phyloP scores from a whole-genome alignment of 2,888 invertebrate genomes.

The Neocrepidodera transversa region DNA sequence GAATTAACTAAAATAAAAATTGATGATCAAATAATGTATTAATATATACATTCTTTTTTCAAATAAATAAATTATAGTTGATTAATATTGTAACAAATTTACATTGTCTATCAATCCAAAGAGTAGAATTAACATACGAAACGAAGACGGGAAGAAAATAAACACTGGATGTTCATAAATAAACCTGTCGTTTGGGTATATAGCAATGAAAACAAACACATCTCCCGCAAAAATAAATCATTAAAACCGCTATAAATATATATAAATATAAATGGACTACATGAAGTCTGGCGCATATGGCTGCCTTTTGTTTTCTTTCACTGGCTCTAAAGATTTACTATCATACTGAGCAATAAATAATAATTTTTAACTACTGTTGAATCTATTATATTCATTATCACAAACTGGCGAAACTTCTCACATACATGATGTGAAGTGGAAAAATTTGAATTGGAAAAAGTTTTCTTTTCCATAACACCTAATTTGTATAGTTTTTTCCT shows the following conservation, averaged over 20 bases:
- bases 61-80: too few relatives aligned
- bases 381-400: too few relatives aligned
- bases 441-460: too few relatives aligned
- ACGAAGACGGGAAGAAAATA: slow-evolving; percentile 34
- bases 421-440: too few relatives aligned
- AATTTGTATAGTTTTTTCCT: too few relatives aligned
- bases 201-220: slow-evolving; percentile 48
- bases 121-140: slow-evolving; percentile 32
- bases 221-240: slow-evolving; percentile 52
- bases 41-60: too few relatives aligned
- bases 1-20: too few relatives aligned
- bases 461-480: too few relatives aligned
- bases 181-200: slow-evolving; percentile 36
- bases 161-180: slow-evolving; percentile 38
- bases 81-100: slow-evolving; percentile 22
- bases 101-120: slow-evolving; percentile 23
- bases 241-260: slow-evolving; percentile 45
- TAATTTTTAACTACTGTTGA: neutral
- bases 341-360: slow-evolving; percentile 8
- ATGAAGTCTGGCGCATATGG: slow-evolving; percentile 24
- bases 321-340: slow-evolving; percentile 22
- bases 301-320: slow-evolving; percentile 27
- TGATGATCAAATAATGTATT: too few relatives aligned
- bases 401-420: too few relatives aligned
- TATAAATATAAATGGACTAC: slow-evolving; percentile 38